Conservation (phyloP, 1,140 invertebrate genomes). For the Lamellibrachia luymesi region DNA sequence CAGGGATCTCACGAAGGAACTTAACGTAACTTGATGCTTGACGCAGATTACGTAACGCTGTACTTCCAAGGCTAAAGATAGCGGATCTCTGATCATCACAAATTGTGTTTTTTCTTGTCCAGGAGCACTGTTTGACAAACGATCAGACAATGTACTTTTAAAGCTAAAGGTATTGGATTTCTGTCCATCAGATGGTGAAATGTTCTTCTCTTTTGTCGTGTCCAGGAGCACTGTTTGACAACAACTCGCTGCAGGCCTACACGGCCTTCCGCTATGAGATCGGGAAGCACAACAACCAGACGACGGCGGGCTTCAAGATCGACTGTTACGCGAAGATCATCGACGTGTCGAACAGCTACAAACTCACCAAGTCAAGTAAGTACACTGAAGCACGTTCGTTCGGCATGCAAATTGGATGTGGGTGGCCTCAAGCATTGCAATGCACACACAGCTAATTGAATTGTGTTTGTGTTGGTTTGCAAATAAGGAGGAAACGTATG, state of each 20-base stretch:
- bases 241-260: not conserved
- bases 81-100: too few relatives aligned
- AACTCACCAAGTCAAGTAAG: conserved; percentile 11
- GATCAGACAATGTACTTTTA: too few relatives aligned
- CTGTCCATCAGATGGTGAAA: too few relatives aligned
- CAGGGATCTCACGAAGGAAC: too few relatives aligned
- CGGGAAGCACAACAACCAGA: conserved; percentile 16
- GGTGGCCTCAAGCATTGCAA: too few relatives aligned
- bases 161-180: too few relatives aligned
- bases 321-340: conserved; percentile 15
- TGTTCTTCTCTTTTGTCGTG: not conserved
- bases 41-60: too few relatives aligned
- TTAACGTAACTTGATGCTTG: too few relatives aligned
- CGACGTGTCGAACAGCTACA: conserved; percentile 6
- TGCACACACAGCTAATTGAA: not conserved
- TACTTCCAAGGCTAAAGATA: too few relatives aligned
- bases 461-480: not conserved
- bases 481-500: not conserved
- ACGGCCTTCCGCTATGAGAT: conserved; percentile 14
- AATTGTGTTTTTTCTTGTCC: too few relatives aligned
- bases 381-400: not conserved
- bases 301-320: not conserved
- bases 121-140: too few relatives aligned
- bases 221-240: conserved; percentile 13
- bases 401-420: too few relatives aligned